Evolutionary conservation across 2,113 vertebrate species (phyloP), one percentile per base, ranked within the genome.

Genomic region (Silurus glanis): DNA sequence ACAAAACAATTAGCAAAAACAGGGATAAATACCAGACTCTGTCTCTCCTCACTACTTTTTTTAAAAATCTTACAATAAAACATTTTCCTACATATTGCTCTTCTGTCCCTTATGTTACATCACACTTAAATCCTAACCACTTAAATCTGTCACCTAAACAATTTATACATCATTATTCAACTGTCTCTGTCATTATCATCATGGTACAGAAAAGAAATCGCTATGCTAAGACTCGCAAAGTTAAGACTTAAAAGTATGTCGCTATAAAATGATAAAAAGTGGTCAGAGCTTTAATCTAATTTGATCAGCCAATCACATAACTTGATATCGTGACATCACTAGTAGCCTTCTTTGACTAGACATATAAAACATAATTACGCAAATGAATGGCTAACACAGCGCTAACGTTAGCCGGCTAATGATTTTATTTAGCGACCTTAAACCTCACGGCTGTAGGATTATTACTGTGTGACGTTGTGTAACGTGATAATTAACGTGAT

Each of bases 341-440:
- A 19, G 53, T 12, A 58, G 8, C 53, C 13, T 9, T 59, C 8
- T 80, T 55, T 7, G 23, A 13, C 51, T 55, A 72, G 74, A 55
- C 25, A 3, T 8, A 55, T 23, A 76, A 23, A 53, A 53, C 53
- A 21, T 75, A 75, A 23, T n/a, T 76, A 76, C 23, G n/a, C 72
- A 23, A 0, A 9, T 5, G 23, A 76, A 76, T n/a, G 21, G 49
- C 72, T 14, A 76, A 25, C 25, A 59, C 16, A 10, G 25, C 25
- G 76, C 25, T 80, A 58, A 21, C 14, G 56, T 80, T 80, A 80
- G 78, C 55, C 56, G 45, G 78, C 78, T 80, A 80, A 80, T 56
- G 25, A 12, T 58, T 80, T 45, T 21, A 80, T 37, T 59, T 59
- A 80, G 56, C 78, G 17, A 21, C 17, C 5, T 28, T 21, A 58